Conservation (phyloP, 2,888 invertebrate species). For the Diarsia rubi region DNA sequence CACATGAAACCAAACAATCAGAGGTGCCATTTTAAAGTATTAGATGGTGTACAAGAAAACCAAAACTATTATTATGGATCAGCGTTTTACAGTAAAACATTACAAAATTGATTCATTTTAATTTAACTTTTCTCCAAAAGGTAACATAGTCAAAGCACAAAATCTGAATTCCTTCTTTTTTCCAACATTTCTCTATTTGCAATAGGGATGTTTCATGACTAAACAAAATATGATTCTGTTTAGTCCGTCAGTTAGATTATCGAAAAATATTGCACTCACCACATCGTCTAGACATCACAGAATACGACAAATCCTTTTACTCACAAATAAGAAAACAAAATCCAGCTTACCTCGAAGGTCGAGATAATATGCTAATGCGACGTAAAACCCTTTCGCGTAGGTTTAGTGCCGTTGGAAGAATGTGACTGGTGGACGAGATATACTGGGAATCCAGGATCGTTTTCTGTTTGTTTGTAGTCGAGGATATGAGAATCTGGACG, state of each 20-base stretch:
- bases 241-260: too few species aligned
- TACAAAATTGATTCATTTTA: too few species aligned
- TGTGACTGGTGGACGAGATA: conserved; percentile 34
- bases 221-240: too few species aligned
- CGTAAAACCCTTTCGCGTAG: conserved; percentile 48
- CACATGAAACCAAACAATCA: too few species aligned
- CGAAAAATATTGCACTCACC: too few species aligned
- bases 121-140: too few species aligned
- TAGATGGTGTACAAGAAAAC: neutral
- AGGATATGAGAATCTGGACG: conserved; percentile 11
- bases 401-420: conserved; percentile 28
- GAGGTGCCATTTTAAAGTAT: too few species aligned
- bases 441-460: conserved; percentile 12
- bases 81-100: too few species aligned
- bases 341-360: conserved; percentile 17
- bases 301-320: conserved; percentile 38
- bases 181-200: too few species aligned
- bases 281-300: conserved; percentile 10
- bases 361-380: conserved; percentile 60
- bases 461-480: conserved; percentile 30
- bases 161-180: too few species aligned
- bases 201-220: too few species aligned
- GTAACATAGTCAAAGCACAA: too few species aligned
- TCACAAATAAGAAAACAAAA: conserved; percentile 58
- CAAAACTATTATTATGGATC: neutral